A percentile compares a stretch with the other conserved stretches of the same genome.
phyloP scores from a whole-genome alignment of 2,113 vertebrate genomes.

The Raja brachyura region DNA sequence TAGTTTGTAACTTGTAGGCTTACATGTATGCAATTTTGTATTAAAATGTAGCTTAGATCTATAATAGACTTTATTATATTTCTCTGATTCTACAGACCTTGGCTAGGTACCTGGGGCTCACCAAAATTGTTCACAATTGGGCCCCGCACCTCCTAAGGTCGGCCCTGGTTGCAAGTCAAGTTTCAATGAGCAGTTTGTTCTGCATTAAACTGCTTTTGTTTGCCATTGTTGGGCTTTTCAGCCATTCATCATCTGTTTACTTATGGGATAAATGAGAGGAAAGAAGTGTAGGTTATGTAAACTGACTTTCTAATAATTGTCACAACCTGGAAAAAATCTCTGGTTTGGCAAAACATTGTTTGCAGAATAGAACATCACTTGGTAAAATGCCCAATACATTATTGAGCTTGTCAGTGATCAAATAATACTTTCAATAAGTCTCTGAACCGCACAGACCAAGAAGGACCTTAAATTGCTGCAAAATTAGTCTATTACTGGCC shows the following conservation, averaged over 20 bases:
- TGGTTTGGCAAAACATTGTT: not conserved
- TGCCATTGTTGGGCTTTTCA: not conserved
- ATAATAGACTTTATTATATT: too few species aligned
- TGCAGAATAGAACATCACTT: not conserved
- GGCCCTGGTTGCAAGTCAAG: not conserved
- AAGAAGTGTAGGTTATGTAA: not conserved
- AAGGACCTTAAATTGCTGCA: not conserved
- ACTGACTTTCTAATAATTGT: not conserved
- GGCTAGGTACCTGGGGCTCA: too few species aligned
- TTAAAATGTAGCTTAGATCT: too few species aligned
- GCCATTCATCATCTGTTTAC: not conserved
- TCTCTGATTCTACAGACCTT: too few species aligned
- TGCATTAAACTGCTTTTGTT: not conserved
- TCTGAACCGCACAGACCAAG: not conserved
- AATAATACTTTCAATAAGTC: not conserved
- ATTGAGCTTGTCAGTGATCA: not conserved
- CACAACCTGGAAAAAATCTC: not conserved
- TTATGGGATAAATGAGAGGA: not conserved
- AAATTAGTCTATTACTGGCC: not conserved
- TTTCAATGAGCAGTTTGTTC: not conserved
- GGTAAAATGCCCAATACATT: not conserved
- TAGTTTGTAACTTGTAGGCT: too few species aligned
- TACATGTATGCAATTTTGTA: too few species aligned
- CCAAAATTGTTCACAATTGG: too few species aligned
- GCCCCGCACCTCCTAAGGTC: too few species aligned